phyloP scores from a whole-genome alignment of 2,113 vertebrate genomes.

The Falcunculus frontatus region DNA sequence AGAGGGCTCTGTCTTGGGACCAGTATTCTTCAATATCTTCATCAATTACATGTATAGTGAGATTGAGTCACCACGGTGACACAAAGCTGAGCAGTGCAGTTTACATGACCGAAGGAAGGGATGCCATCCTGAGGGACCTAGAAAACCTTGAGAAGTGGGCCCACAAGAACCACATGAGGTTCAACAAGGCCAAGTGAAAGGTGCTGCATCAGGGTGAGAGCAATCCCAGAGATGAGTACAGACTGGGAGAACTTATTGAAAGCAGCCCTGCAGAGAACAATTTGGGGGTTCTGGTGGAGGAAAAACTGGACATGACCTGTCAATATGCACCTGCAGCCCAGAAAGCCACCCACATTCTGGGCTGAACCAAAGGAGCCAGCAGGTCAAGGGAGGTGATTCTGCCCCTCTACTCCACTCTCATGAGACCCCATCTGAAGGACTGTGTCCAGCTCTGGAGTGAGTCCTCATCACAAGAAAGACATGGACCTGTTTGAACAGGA shows the following conservation, averaged over 20 bases:
- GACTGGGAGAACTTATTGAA: background rate
- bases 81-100: accelerated
- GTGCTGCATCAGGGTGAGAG: background rate
- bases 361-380: background rate
- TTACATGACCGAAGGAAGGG: background rate
- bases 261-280: background rate
- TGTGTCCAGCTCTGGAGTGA: background rate
- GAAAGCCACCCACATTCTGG: background rate
- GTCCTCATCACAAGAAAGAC: background rate
- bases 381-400: background rate
- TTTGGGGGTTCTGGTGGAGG: background rate
- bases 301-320: background rate
- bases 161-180: background rate
- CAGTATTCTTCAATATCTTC: background rate
- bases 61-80: background rate
- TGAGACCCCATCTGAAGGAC: background rate
- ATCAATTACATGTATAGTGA: background rate
- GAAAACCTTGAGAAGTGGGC: background rate
- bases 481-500: background rate
- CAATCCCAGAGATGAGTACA: background rate
- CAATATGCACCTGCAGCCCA: background rate
- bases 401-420: background rate
- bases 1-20: background rate
- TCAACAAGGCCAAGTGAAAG: background rate
- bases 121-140: background rate